Evolutionary conservation across 2,113 vertebrate species (phyloP).

Genomic region (Oreochromis niloticus): DNA sequence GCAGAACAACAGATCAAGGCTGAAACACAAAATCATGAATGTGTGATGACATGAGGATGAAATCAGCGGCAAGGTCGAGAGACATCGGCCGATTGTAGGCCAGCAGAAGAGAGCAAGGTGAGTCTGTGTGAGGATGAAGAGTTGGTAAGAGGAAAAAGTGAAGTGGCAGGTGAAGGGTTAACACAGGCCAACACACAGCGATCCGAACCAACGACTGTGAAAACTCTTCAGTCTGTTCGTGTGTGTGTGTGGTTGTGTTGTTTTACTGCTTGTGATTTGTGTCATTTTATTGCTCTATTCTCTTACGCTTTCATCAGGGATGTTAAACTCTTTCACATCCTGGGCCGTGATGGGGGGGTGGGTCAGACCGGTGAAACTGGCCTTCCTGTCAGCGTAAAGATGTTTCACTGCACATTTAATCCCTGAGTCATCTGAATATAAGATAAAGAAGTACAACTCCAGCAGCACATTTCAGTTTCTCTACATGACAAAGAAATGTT

Average conservation of each 20-base stretch:
- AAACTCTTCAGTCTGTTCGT: neutral
- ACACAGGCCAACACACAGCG: neutral
- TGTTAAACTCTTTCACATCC: neutral
- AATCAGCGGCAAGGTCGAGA: neutral
- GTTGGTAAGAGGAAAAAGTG: neutral
- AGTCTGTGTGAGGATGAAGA: neutral
- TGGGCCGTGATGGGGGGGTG: neutral
- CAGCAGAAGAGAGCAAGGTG: neutral
- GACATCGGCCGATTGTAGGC: neutral
- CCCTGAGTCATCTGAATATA: neutral
- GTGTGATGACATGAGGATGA: neutral
- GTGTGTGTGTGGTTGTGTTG: neutral
- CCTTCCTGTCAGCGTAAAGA: neutral
- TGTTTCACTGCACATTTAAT: neutral
- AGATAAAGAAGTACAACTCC: neutral
- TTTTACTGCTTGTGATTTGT: neutral
- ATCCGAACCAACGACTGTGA: neutral
- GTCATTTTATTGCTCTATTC: neutral
- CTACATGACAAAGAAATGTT: neutral
- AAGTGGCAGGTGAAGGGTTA: neutral
- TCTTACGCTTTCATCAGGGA: neutral
- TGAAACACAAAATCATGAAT: neutral
- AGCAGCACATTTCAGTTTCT: neutral
- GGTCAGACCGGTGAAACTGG: rapidly evolving
- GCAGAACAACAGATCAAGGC: neutral